Conservation (phyloP, 2,888 invertebrate species). For the Diogma glabrata region DNA sequence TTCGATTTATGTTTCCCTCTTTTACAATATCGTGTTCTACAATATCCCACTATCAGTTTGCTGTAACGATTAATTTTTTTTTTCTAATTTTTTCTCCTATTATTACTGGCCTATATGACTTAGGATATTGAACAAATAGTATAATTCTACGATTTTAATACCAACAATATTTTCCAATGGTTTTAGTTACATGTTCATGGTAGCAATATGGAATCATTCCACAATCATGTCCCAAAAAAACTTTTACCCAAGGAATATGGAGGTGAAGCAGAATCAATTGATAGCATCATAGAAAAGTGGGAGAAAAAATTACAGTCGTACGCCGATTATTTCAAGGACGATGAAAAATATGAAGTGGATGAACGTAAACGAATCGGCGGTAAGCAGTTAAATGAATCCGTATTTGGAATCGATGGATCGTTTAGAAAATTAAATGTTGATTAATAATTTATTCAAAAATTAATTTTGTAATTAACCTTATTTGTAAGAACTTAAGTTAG, state of each 20-base stretch:
- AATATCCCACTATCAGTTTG: no score
- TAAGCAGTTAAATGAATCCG: conserved; percentile 22
- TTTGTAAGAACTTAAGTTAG: no score
- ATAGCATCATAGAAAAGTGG: conserved; percentile 30
- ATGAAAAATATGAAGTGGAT: conserved; percentile 27
- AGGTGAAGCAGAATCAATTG: conserved; percentile 38
- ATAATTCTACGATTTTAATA: no score
- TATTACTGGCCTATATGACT: no score
- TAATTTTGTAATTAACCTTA: no score
- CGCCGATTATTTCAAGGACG: conserved; percentile 28
- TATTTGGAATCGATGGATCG: conserved; percentile 32
- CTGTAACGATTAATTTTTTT: no score
- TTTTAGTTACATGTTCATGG: conserved; percentile 45
- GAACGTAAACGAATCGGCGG: conserved; percentile 29
- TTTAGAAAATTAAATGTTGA: conserved; percentile 32
- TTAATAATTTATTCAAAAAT: no score
- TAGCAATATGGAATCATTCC: conserved; percentile 43
- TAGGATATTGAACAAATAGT: no score
- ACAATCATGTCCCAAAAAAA: conserved; percentile 44
- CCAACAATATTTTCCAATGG: no score
- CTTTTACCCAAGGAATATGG: conserved; percentile 54
- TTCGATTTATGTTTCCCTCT: no score
- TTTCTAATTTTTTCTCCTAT: no score
- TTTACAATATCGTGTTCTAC: no score
- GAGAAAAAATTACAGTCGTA: conserved; percentile 29